Conservation (phyloP, 2,113 vertebrate genomes). For the Aldabrachelys gigantea region DNA sequence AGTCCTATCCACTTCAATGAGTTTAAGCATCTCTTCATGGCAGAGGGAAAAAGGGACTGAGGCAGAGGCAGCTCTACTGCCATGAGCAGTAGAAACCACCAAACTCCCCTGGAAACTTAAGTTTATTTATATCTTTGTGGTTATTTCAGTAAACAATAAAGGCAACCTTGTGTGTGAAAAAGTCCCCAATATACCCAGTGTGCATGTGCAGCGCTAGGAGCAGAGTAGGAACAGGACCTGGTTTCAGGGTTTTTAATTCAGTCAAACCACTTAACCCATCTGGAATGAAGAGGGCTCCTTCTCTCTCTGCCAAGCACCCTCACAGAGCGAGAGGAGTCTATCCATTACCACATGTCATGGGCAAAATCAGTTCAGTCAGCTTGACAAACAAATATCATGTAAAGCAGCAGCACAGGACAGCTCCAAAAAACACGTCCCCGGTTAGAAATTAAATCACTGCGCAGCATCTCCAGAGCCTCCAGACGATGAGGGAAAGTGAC, state of each 20-base stretch:
- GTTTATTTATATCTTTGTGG: not conserved
- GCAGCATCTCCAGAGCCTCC: not conserved
- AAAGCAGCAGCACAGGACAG: not conserved
- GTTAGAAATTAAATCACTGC: not conserved
- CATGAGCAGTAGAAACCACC: not conserved
- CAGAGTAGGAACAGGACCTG: not conserved
- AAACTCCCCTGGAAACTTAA: not conserved
- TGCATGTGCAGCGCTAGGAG: not conserved
- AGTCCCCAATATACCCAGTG: not conserved
- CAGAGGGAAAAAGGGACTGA: not conserved
- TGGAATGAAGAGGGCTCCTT: not conserved
- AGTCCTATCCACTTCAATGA: not conserved
- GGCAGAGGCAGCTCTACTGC: not conserved
- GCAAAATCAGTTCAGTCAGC: not conserved
- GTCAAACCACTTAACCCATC: not conserved
- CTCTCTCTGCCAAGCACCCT: not conserved
- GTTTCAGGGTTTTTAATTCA: not conserved
- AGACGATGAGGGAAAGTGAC: not conserved
- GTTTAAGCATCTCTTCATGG: not conserved
- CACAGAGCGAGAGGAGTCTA: fast-evolving
- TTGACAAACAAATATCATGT: fast-evolving
- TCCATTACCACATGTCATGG: not conserved
- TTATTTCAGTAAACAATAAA: not conserved
- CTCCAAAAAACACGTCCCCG: fast-evolving
- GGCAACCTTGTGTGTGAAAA: not conserved